These are phyloP conservation scores for Seira sanloemensis DNA, from an alignment of 2,888 invertebrate species.

Conservation along the genomic window DNA sequence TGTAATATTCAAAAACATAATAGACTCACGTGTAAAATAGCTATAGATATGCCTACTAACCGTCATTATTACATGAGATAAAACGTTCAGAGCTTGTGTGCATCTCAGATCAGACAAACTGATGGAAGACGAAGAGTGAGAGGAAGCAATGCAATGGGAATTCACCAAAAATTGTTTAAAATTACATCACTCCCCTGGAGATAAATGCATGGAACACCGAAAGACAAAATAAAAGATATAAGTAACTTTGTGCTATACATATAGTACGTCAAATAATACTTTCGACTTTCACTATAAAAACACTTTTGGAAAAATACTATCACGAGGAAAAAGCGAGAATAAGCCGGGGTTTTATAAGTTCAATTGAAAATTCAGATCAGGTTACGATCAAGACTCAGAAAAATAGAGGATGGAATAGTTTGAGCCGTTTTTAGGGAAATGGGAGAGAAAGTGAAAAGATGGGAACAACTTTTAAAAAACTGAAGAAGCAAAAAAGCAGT, in stretches of 20 bases:
- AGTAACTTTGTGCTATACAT: too few relatives aligned
- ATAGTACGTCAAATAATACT: too few relatives aligned
- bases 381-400: conserved; percentile 67
- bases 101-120: too few relatives aligned
- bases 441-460: conserved; percentile 14
- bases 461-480: too few relatives aligned
- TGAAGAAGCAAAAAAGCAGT: too few relatives aligned
- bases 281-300: conserved; percentile 29
- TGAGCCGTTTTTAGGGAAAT: background rate
- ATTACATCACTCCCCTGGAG: conserved; percentile 70
- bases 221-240: conserved; percentile 19
- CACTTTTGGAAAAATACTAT: conserved; percentile 17
- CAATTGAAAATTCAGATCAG: conserved; percentile 73
- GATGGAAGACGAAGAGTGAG: too few relatives aligned
- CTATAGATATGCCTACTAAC: too few relatives aligned
- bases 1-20: too few relatives aligned
- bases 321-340: conserved; percentile 46
- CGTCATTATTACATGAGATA: too few relatives aligned
- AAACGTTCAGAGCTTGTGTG: too few relatives aligned
- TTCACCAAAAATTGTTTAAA: conserved; percentile 73
- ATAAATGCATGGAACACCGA: conserved; percentile 40
- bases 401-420: conserved; percentile 49
- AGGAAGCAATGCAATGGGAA: conserved; percentile 65
- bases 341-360: conserved; percentile 63
- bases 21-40: too few relatives aligned